Conservation (phyloP, 2,888 invertebrate genomes). For the Lymantria dispar region DNA sequence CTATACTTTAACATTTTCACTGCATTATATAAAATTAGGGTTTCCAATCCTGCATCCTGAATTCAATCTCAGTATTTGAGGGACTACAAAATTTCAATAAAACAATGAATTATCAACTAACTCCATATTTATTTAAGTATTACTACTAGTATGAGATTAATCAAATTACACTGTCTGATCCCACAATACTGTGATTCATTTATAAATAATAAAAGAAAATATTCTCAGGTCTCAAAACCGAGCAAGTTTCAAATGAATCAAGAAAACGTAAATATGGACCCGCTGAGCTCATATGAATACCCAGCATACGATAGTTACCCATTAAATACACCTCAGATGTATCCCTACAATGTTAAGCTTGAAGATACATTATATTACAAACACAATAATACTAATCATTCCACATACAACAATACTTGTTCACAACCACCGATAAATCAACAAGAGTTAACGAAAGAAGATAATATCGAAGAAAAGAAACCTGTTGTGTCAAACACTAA, state of each 20-base stretch:
- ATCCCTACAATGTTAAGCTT: slow-evolving; percentile 32
- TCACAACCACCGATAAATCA: neutral
- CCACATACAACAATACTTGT: neutral
- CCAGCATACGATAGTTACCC: slow-evolving; percentile 33
- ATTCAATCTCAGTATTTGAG: too few species aligned
- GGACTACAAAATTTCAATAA: too few species aligned
- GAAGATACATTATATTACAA: slow-evolving; percentile 23
- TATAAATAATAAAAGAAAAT: too few species aligned
- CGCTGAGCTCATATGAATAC: slow-evolving; percentile 54
- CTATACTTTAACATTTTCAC: too few species aligned
- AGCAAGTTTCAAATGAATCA: slow-evolving; percentile 41
- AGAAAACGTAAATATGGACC: slow-evolving; percentile 51
- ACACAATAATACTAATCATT: slow-evolving; percentile 8
- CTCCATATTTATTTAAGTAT: too few species aligned
- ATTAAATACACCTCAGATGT: slow-evolving; percentile 6
- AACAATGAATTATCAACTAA: too few species aligned
- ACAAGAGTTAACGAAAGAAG: slow-evolving; percentile 1
- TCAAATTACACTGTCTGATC: too few species aligned
- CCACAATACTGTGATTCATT: too few species aligned
- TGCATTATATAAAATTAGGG: too few species aligned
- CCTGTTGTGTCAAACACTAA: slow-evolving; percentile 19
- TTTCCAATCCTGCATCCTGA: too few species aligned
- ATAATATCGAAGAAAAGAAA: slow-evolving; percentile 23
- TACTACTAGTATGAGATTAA: too few species aligned
- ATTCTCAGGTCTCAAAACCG: slow-evolving; percentile 14